phyloP scores from a whole-genome alignment of 2,888 invertebrate species.

The Athetis lepigone region DNA sequence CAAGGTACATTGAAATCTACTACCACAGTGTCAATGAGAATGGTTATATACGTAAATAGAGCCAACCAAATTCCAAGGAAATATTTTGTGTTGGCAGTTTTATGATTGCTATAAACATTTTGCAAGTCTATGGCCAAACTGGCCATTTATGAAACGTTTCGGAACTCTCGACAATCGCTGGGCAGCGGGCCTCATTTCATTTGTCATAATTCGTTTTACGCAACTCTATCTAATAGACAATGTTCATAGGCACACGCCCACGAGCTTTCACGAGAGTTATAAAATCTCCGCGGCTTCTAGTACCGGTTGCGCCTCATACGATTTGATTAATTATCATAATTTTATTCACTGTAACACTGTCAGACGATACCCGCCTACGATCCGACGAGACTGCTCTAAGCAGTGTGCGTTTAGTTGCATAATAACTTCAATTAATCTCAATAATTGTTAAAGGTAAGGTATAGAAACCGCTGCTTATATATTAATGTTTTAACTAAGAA shows the following conservation, averaged over 20 bases:
- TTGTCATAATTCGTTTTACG: conserved; percentile 74
- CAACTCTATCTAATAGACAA: conserved; percentile 67
- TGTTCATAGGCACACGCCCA: conserved; percentile 70
- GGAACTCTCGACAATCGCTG: conserved; percentile 49
- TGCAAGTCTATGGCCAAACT: conserved; percentile 36
- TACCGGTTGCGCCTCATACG: conserved; percentile 68
- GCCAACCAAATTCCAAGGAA: background rate
- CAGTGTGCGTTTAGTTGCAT: conserved; percentile 47
- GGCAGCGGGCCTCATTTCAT: conserved; percentile 65
- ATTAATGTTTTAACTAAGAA: conserved; percentile 22
- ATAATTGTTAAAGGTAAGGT: conserved; percentile 15
- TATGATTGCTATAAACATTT: conserved; percentile 35
- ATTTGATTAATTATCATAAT: conserved; percentile 80
- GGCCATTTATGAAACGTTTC: conserved; percentile 55
- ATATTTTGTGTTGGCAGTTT: conserved; percentile 15
- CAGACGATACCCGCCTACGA: conserved; percentile 62
- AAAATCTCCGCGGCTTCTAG: conserved; percentile 53
- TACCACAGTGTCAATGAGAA: conserved; percentile 2
- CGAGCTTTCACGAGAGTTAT: conserved; percentile 79
- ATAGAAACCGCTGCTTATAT: conserved; percentile 39
- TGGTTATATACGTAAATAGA: background rate
- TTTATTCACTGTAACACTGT: conserved; percentile 70
- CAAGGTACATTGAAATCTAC: background rate
- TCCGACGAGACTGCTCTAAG: conserved; percentile 49
- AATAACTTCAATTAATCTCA: conserved; percentile 42